A percentile compares a stretch with the other conserved stretches of the same genome.
Conservation (phyloP, 1,140 invertebrate genomes). For the Papilio glaucus region DNA sequence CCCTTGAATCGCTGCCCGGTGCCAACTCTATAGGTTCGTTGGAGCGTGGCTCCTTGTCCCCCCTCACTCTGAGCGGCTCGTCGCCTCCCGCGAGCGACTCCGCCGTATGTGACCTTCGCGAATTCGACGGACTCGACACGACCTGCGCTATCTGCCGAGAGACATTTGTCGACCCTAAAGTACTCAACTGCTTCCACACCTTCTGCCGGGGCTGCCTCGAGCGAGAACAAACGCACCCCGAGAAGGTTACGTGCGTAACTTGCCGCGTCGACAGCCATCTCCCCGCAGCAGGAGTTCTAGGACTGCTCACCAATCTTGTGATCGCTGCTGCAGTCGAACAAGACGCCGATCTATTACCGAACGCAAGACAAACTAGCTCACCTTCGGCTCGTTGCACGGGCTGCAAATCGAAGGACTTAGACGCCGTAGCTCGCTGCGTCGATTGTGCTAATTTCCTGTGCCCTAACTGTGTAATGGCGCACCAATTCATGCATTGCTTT, state of each 20-base stretch:
- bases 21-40: conserved; percentile 94
- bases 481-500: conserved; percentile 99
- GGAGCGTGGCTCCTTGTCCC: conserved; percentile 89
- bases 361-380: conserved; percentile 74
- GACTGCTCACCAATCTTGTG: conserved; percentile 86
- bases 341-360: conserved; percentile 79
- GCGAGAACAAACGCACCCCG: conserved; percentile 87
- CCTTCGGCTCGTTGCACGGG: conserved; percentile 90
- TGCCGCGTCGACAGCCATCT: conserved; percentile 90
- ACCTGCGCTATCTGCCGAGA: conserved; percentile 93
- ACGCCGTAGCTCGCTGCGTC: conserved; percentile 95
- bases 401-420: conserved; percentile 93
- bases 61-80: conserved; percentile 91
- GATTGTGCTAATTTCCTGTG: conserved; percentile 98
- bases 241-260: conserved; percentile 92
- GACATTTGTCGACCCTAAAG: conserved; percentile 88
- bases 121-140: conserved; percentile 84
- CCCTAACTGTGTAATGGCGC: conserved; percentile 98
- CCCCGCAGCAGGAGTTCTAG: conserved; percentile 84
- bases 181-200: conserved; percentile 92
- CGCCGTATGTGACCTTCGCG: conserved; percentile 88
- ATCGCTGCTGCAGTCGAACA: conserved; percentile 86
- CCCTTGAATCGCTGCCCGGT: conserved; percentile 94
- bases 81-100: conserved; percentile 92
- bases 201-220: conserved; percentile 93